Percentiles rank a stretch among this genome's conserved stretches.
Conservation (phyloP, 2,888 invertebrate genomes). For the Sarcophaga caerulescens region DNA sequence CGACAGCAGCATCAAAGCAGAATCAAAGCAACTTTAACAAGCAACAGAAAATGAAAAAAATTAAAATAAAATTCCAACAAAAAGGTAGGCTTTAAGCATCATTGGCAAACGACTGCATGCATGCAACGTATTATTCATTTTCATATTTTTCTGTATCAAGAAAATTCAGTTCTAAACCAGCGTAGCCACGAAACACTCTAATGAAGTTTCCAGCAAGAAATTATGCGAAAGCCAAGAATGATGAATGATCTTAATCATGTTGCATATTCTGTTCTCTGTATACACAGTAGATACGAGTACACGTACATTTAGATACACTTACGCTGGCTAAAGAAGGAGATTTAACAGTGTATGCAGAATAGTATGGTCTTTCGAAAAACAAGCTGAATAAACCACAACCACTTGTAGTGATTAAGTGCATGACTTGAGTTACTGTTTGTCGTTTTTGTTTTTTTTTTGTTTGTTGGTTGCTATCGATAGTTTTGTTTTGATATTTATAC, state of each 20-base stretch:
- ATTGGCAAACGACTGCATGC: constrained; percentile 28
- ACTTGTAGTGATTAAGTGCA: constrained; percentile 61
- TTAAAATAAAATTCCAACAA: constrained; percentile 5
- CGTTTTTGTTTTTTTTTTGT: not conserved
- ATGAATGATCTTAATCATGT: constrained; percentile 55
- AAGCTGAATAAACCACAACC: constrained; percentile 58
- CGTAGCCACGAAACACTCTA: constrained; percentile 1
- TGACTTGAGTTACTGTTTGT: constrained; percentile 38
- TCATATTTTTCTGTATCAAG: constrained; percentile 37
- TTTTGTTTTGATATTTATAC: constrained; percentile 35
- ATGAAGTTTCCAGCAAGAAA: constrained; percentile 44
- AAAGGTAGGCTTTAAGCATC: constrained; percentile 58
- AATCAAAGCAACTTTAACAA: constrained; percentile 26
- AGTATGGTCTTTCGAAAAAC: constrained; percentile 44
- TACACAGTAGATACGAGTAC: too few species aligned
- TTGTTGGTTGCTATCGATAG: constrained; percentile 8
- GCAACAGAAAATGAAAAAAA: not conserved
- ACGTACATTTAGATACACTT: too few species aligned
- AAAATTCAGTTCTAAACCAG: constrained; percentile 26
- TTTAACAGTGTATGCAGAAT: constrained; percentile 15
- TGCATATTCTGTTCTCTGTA: not conserved
- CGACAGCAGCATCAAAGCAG: constrained; percentile 33
- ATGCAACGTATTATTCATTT: constrained; percentile 39
- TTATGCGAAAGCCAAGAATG: constrained; percentile 58
- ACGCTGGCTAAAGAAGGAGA: too few species aligned